Percentiles rank a stretch among this genome's conserved stretches.
Conservation (phyloP, 2,888 invertebrate genomes). For the Hydrotaea diabolus region DNA sequence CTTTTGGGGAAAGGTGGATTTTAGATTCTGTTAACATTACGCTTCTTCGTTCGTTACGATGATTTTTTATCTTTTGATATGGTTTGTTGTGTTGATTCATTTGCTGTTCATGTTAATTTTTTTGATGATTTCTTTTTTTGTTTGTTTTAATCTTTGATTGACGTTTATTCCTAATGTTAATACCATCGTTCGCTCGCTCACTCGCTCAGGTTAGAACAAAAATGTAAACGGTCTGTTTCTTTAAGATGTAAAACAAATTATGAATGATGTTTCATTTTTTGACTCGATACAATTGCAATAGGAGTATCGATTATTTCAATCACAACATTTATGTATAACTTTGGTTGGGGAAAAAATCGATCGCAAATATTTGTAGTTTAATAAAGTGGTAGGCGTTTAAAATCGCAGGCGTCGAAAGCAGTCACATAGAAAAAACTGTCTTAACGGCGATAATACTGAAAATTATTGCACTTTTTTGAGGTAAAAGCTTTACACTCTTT, state of each 20-base stretch:
- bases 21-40: slow-evolving; percentile 4
- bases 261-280: not conserved
- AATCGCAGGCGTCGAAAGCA: too few species aligned
- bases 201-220: slow-evolving; percentile 65
- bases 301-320: too few species aligned
- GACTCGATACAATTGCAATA: not conserved
- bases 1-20: not conserved
- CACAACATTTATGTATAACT: too few species aligned
- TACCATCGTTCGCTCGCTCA: slow-evolving; percentile 67
- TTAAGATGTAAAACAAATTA: not conserved
- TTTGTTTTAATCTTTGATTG: slow-evolving; percentile 40
- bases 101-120: slow-evolving; percentile 4
- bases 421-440: too few species aligned
- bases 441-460: too few species aligned
- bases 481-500: too few species aligned
- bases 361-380: too few species aligned
- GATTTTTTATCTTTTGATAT: slow-evolving; percentile 31
- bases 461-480: too few species aligned
- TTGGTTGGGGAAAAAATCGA: too few species aligned
- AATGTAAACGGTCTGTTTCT: slow-evolving; percentile 11
- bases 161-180: slow-evolving; percentile 32
- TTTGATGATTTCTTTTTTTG: slow-evolving; percentile 22
- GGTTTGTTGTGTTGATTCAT: slow-evolving; percentile 48
- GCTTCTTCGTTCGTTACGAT: slow-evolving; percentile 44
- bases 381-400: too few species aligned